Base-by-base conservation (phyloP, 2,888 invertebrate genomes). In the Tortrix viridana region DNA sequence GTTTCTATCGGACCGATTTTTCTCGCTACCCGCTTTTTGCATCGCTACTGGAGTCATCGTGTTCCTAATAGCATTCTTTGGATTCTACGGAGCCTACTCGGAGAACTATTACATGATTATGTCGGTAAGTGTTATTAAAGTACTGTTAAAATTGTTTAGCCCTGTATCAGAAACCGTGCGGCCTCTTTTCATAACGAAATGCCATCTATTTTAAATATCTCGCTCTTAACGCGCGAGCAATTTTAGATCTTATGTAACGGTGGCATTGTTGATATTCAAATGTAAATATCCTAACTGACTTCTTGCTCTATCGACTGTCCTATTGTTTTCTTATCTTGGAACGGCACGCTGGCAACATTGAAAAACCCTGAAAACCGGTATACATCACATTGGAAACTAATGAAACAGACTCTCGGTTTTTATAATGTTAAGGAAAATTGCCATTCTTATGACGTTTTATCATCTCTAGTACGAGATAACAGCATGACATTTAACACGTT, bases 1-100 rank as follows among this genome's bases (percentile, higher is more conserved):
- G 70, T 95, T 97, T 74, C 89, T 96, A 6, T 81, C 90, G 9
- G 94, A 94, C 61, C 89, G 94, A 71, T 96, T 96, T 84, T 94
- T 96, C 77, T 95, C 96, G 0, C 94, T 96, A 23, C 96, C 96
- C 6, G 93, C 95, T 9, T 92, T 95, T 63, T 92, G 96, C 56
- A 95, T 96, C 67, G 94, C 95, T 1, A 93, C 96, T 26, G 96
- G 96, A 12, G 82, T 77, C 85, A 93, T 96, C 70, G 94, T 96
- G 74, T 95, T 97, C 81, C 81, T 97, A 69, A 95, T 97, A 53
- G 95, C 97, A 0, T 96, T 96, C 84, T 95, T 97, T 74, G 98
- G 97, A 64, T 98, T 97, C 88, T 97, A 96, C 88, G 98, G 98
- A 47, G 97, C 98, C 0, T 93, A 95, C 71, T 95, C 94, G 77